phyloP scores from a whole-genome alignment of 2,797 vertebrate species.

The Rhabdophis nuchalis region DNA sequence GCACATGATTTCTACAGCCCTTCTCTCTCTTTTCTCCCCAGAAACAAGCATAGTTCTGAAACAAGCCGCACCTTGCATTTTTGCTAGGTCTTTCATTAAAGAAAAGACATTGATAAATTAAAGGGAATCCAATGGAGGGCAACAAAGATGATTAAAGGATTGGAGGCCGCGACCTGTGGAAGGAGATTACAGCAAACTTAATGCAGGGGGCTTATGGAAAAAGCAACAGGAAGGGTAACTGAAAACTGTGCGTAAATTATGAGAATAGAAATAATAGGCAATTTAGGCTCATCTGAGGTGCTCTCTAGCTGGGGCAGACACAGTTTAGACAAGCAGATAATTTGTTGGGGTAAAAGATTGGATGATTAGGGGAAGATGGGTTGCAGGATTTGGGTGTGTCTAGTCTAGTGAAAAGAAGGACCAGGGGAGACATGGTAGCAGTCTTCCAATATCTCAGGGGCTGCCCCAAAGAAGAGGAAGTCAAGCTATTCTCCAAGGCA shows the following conservation, averaged over 20 bases:
- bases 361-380: background rate
- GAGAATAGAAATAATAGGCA: slow-evolving; percentile 54
- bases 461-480: background rate
- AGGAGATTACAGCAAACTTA: slow-evolving; percentile 50
- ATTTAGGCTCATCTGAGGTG: slow-evolving; percentile 35
- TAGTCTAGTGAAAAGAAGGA: background rate
- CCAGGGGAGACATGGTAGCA: background rate
- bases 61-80: slow-evolving; percentile 34
- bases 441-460: background rate
- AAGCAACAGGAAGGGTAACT: slow-evolving; percentile 35
- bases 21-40: background rate
- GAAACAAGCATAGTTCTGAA: background rate
- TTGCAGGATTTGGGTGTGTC: background rate
- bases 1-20: background rate
- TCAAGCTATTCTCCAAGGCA: background rate
- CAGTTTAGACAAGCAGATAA: slow-evolving; percentile 57
- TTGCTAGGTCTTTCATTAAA: slow-evolving; percentile 39
- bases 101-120: slow-evolving; percentile 49
- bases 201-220: slow-evolving; percentile 39
- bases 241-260: slow-evolving; percentile 46
- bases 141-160: slow-evolving; percentile 29
- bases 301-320: slow-evolving; percentile 19
- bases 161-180: slow-evolving; percentile 48
- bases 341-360: slow-evolving; percentile 45
- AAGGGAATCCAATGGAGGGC: slow-evolving; percentile 42